Evolutionary conservation across 2,888 invertebrate species (phyloP).

Genomic region (Caenorhabditis sp.): DNA sequence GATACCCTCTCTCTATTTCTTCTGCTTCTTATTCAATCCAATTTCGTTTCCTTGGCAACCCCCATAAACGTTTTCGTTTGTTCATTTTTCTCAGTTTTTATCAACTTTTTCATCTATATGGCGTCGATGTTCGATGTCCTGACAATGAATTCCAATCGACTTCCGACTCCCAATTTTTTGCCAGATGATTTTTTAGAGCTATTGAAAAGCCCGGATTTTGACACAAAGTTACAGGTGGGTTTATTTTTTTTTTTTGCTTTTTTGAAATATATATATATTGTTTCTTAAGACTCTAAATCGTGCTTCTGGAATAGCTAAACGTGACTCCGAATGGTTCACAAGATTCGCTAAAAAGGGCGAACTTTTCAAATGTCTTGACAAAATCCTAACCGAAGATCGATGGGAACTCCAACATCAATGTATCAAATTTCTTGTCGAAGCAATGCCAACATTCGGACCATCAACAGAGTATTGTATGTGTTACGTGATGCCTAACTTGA

Average conservation of each 20-base stretch:
- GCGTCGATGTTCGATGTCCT: constrained; percentile 34
- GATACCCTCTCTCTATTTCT: neutral
- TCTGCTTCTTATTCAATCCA: neutral
- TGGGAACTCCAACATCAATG: constrained; percentile 74
- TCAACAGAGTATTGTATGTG: constrained; percentile 71
- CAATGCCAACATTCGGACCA: constrained; percentile 71
- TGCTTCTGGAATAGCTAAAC: constrained; percentile 41
- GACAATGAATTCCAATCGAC: constrained; percentile 23
- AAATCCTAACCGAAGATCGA: constrained; percentile 72
- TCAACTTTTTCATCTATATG: constrained; percentile 13
- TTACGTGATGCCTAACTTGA: constrained; percentile 71
- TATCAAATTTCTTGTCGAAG: constrained; percentile 68
- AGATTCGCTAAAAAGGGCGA: constrained; percentile 53
- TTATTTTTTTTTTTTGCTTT: neutral
- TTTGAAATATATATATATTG: neutral
- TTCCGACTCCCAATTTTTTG: constrained; percentile 48
- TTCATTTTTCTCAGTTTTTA: constrained; percentile 10
- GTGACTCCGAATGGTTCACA: constrained; percentile 54
- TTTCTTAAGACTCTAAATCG: constrained; percentile 49
- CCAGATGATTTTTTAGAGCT: constrained; percentile 54
- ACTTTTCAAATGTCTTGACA: constrained; percentile 69
- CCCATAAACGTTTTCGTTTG: constrained; percentile 9
- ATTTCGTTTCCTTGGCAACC: constrained; percentile 7
- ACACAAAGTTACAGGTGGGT: constrained; percentile 47
- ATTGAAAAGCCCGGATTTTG: constrained; percentile 48